phyloP scores from a whole-genome alignment of 2,113 vertebrate genomes.

The Nipponia nippon region DNA sequence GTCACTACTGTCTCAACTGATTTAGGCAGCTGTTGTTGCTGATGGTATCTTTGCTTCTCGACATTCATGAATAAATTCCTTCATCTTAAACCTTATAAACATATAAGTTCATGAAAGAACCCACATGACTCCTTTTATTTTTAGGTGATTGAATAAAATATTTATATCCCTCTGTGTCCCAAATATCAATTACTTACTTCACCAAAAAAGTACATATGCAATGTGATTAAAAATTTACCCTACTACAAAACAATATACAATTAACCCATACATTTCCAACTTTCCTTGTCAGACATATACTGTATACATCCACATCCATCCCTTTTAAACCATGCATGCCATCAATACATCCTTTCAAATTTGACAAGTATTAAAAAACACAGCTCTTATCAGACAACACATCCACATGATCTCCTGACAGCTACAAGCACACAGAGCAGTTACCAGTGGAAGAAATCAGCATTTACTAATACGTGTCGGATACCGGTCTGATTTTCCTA shows the following conservation, averaged over 20 bases:
- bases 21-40: conserved; percentile 37
- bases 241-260: conserved; percentile 54
- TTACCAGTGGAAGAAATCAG: background rate
- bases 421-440: conserved; percentile 34
- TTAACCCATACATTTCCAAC: conserved; percentile 47
- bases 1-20: conserved; percentile 9
- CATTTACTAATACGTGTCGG: background rate
- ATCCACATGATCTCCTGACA: conserved; percentile 64
- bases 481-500: background rate
- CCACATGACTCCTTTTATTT: conserved; percentile 62
- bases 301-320: background rate
- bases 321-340: conserved; percentile 24
- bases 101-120: conserved; percentile 55
- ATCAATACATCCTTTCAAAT: conserved; percentile 46
- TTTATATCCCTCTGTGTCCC: conserved; percentile 57
- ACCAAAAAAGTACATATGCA: conserved; percentile 19
- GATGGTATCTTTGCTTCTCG: conserved; percentile 41
- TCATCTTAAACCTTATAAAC: conserved; percentile 56
- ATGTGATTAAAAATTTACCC: conserved; percentile 70
- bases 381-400: conserved; percentile 59
- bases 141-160: conserved; percentile 70
- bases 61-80: conserved; percentile 65
- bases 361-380: conserved; percentile 63
- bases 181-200: conserved; percentile 65
- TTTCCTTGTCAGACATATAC: background rate